Percentiles rank a stretch among this genome's conserved stretches.
These are phyloP conservation scores for Anhinga rufa DNA, from an alignment of 2,113 vertebrate genomes.

Conservation along the genomic window DNA sequence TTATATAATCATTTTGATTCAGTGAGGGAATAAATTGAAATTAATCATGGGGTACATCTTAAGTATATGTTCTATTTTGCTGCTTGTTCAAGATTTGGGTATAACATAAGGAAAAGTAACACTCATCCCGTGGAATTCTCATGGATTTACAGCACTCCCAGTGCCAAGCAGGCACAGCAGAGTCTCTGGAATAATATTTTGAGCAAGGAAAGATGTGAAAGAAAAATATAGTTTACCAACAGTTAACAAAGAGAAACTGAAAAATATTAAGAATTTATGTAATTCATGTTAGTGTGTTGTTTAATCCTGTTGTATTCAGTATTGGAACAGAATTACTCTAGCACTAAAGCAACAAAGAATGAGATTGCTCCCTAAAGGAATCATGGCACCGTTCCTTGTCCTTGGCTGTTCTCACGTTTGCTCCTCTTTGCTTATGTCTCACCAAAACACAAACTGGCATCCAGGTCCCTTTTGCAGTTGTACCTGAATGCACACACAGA, in stretches of 20 bases:
- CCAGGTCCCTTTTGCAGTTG: background rate
- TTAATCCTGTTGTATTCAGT: background rate
- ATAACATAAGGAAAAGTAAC: background rate
- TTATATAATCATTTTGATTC: conserved; percentile 25
- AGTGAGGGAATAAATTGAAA: background rate
- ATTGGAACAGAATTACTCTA: background rate
- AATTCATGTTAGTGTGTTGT: background rate
- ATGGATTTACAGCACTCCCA: background rate
- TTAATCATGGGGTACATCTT: background rate
- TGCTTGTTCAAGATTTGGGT: background rate
- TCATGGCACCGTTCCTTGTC: background rate
- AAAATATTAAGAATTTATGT: background rate
- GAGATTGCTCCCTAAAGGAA: background rate
- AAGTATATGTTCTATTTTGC: background rate
- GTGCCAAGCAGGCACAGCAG: background rate
- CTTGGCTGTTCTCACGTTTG: background rate
- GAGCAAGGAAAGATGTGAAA: background rate
- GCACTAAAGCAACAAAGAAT: background rate
- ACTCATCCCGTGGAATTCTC: background rate
- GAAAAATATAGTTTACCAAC: background rate
- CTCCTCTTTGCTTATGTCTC: background rate
- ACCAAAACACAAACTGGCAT: background rate
- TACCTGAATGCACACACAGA: too few relatives aligned
- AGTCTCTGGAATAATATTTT: background rate
- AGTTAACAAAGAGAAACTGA: background rate